A percentile compares a stretch with the other conserved stretches of the same genome.
Conservation (phyloP, 2,113 vertebrate species). For the Macquaria ambigua region DNA sequence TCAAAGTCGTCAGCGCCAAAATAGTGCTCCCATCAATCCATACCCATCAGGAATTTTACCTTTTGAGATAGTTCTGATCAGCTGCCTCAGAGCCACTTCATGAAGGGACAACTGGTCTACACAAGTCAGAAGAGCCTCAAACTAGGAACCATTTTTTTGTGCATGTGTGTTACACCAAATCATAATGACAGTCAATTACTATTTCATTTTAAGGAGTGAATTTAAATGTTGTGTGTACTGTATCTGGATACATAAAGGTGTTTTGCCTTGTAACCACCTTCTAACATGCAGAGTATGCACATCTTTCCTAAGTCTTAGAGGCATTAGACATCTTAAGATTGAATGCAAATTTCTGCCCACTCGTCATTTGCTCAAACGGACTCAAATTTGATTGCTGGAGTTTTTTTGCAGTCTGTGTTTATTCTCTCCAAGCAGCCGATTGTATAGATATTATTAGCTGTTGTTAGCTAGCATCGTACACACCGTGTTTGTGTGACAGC, state of each 20-base stretch:
- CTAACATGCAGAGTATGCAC: not conserved
- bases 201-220: not conserved
- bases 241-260: not conserved
- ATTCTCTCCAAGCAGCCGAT: not conserved
- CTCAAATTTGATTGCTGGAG: not conserved
- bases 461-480: not conserved
- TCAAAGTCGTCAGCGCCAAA: not conserved
- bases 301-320: not conserved
- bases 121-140: not conserved
- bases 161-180: not conserved
- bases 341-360: not conserved
- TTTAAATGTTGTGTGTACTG: not conserved
- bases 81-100: slow-evolving; percentile 18
- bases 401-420: not conserved
- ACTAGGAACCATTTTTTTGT: not conserved
- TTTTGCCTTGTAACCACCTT: not conserved
- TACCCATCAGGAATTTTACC: not conserved
- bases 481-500: not conserved
- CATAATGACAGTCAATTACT: not conserved
- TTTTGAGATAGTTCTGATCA: slow-evolving; percentile 28
- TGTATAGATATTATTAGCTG: too few species aligned
- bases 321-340: not conserved
- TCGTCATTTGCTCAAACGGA: not conserved
- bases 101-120: not conserved
- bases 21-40: not conserved